Base-by-base conservation (phyloP, 2,888 invertebrate species). In the Meghimatium bilineatum region DNA sequence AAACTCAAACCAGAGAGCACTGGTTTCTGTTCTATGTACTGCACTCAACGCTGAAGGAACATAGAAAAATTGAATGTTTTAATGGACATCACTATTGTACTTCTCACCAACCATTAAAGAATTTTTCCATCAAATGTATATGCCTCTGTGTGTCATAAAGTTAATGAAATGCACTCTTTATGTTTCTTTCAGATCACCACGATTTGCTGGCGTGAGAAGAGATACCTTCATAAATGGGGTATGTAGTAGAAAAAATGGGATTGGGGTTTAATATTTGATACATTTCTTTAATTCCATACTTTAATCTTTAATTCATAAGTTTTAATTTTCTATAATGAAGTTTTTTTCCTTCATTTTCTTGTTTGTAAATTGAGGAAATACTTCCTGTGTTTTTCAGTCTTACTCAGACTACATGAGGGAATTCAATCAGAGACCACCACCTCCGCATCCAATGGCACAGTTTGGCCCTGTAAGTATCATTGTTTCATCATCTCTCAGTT, bases 391-490 rank as follows among this genome's bases (percentile, higher is more conserved):
- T n/a, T 63, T 74, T 83, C 85, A 86, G 86, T 82, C 86, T 20
- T 86, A 86, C 69, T 67, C 80, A 44, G 86, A 86, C 83, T 86
- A 86, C 85, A 86, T 86, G 83, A 72, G 86, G 56, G 86, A 86
- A 52, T 86, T 83, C 71, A 72, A 74, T 36, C 85, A 85, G 34
- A 81, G 85, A 74, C 86, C 84, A 56, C 80, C 86, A 38, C 86
- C 86, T 66, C 86, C 86, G 29, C 86, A 85, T 34, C 86, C 86
- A 17, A 86, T 86, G 85, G 83, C 86, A 67, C 86, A 78, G 32
- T 86, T 80, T 82, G 86, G 85, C 6, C 85, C 85, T 32, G 86
- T 86, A 85, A 86, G 86, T 83, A 14, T 29, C 44, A 44, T 44
- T 44, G 12, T 44, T 12, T 44, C 44, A 44, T 44, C 44, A 44